These are phyloP conservation scores for Ptychochromis oligacanthus DNA, from an alignment of 2,113 vertebrate genomes.

Conservation along the genomic window DNA sequence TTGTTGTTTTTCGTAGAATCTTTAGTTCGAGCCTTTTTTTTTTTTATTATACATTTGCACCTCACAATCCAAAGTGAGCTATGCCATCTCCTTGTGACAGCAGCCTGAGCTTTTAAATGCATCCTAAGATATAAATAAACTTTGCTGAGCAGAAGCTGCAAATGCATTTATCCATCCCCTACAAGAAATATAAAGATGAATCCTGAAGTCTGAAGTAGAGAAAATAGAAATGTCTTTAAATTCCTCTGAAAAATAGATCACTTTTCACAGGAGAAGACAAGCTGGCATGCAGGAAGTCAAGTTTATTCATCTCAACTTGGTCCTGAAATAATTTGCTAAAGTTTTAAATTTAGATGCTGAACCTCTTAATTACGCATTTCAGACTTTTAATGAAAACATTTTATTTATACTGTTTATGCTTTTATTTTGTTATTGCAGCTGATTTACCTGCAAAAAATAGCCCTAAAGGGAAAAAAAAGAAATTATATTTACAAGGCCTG, in stretches of 20 bases:
- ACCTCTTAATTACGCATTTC: background rate
- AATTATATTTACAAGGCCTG: background rate
- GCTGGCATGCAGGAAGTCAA: conserved; percentile 10
- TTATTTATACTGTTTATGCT: conserved; percentile 1
- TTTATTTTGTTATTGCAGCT: background rate
- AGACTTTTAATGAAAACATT: background rate
- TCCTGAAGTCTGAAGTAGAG: conserved; percentile 35
- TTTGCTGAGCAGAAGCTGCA: conserved; percentile 67
- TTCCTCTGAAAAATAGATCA: conserved; percentile 68
- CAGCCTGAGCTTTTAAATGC: conserved; percentile 67
- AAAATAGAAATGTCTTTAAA: conserved; percentile 70
- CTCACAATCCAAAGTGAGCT: conserved; percentile 73
- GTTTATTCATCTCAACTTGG: conserved; percentile 40
- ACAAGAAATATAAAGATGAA: conserved; percentile 46
- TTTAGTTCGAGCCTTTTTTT: conserved; percentile 71
- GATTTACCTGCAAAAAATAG: background rate
- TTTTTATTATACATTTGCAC: conserved; percentile 85
- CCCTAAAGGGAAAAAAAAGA: background rate
- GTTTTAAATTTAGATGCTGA: background rate
- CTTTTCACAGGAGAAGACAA: conserved; percentile 47
- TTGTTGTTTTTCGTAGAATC: too few species aligned
- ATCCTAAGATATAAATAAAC: conserved; percentile 79
- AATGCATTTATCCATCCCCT: conserved; percentile 72
- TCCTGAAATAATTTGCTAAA: conserved; percentile 27
- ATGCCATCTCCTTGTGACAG: conserved; percentile 69